These are phyloP conservation scores for Anisognathus igniventris DNA, from an alignment of 2,797 vertebrate species.

Conservation along the genomic window DNA sequence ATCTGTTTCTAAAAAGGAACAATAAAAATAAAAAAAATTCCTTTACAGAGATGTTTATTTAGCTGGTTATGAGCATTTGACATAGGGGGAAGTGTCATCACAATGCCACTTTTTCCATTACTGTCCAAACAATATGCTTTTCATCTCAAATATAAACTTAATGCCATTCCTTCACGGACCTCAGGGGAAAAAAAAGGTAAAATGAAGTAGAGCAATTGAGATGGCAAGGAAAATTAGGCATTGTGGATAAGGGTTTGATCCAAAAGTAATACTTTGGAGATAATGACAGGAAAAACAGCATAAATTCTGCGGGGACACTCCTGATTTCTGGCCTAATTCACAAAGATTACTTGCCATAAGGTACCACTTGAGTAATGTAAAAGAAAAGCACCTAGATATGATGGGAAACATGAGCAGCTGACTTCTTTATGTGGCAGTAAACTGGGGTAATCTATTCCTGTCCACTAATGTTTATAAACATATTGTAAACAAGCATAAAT, in stretches of 20 bases:
- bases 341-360: slow-evolving; percentile 24
- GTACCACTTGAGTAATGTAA: slow-evolving; percentile 25
- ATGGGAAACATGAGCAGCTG: slow-evolving; percentile 22
- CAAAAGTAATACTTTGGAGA: not conserved
- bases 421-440: slow-evolving; percentile 63
- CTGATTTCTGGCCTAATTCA: slow-evolving; percentile 20
- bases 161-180: not conserved
- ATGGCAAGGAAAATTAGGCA: not conserved
- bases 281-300: not conserved
- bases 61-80: not conserved
- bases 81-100: accelerated
- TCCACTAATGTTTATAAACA: slow-evolving; percentile 72
- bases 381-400: slow-evolving; percentile 8
- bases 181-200: not conserved
- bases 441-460: slow-evolving; percentile 69
- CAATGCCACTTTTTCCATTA: not conserved
- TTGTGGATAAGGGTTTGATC: not conserved
- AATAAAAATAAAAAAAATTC: not conserved
- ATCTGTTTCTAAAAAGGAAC: not conserved
- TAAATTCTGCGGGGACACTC: not conserved
- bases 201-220: not conserved
- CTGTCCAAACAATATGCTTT: not conserved
- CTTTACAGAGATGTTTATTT: not conserved
- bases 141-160: not conserved
- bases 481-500: slow-evolving; percentile 72